phyloP scores from a whole-genome alignment of 2,888 invertebrate species.

The Agrochola lychnidis region DNA sequence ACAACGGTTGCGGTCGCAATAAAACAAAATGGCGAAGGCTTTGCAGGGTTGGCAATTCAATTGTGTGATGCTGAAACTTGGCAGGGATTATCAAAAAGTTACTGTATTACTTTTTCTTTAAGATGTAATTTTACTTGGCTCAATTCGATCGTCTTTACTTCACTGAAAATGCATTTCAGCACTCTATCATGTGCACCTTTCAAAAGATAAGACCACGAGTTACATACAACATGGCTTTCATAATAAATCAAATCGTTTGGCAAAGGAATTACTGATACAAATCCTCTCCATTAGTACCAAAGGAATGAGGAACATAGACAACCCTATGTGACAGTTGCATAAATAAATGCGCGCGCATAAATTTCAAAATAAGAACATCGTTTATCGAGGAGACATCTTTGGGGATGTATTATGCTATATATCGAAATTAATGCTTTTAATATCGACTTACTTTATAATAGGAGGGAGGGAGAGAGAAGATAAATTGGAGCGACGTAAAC shows the following conservation, averaged over 20 bases:
- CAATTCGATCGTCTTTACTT: background rate
- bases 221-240: constrained; percentile 33
- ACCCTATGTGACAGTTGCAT: constrained; percentile 70
- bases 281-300: constrained; percentile 46
- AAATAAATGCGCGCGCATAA: constrained; percentile 78
- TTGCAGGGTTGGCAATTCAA: constrained; percentile 60
- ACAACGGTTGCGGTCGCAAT: constrained; percentile 81
- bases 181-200: constrained; percentile 27
- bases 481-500: constrained; percentile 41
- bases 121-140: background rate
- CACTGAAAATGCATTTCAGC: constrained; percentile 22
- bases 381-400: constrained; percentile 69
- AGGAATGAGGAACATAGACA: constrained; percentile 61
- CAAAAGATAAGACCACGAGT: constrained; percentile 40
- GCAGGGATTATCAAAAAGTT: background rate
- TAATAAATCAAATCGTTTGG: constrained; percentile 49
- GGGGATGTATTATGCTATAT: constrained; percentile 58
- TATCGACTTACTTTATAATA: constrained; percentile 39
- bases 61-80: constrained; percentile 17
- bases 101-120: background rate
- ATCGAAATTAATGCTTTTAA: constrained; percentile 50
- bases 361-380: constrained; percentile 82
- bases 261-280: constrained; percentile 52
- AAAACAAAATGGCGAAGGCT: constrained; percentile 82
- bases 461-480: constrained; percentile 41